A percentile compares a stretch with the other conserved stretches of the same genome.
phyloP scores from a whole-genome alignment of 2,888 invertebrate genomes.

The Drosophila incognita region DNA sequence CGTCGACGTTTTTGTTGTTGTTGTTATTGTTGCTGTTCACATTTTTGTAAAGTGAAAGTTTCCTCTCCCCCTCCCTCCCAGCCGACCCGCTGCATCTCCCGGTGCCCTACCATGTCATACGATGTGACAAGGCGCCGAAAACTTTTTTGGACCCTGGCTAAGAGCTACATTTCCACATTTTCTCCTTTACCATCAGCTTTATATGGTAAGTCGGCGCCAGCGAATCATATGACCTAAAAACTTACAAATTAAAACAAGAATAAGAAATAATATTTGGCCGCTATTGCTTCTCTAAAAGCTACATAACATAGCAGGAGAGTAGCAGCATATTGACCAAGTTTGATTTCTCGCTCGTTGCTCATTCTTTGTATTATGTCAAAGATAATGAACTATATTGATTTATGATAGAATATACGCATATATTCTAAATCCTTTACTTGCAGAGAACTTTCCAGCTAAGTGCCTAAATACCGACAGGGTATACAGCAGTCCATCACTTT shows the following conservation, averaged over 20 bases:
- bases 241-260: neutral
- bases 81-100: neutral
- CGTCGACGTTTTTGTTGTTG: constrained; percentile 1
- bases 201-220: neutral
- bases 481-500: neutral
- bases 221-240: neutral
- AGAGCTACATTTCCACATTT: neutral
- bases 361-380: neutral
- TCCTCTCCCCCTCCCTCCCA: constrained; percentile 5
- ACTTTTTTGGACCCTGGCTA: neutral
- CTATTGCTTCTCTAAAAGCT: too few species aligned
- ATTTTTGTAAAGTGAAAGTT: constrained; percentile 70
- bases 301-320: neutral
- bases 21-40: constrained; percentile 34
- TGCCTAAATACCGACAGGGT: neutral
- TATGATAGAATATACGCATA: neutral
- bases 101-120: constrained; percentile 31
- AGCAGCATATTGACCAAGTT: neutral
- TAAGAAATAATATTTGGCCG: neutral
- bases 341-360: neutral
- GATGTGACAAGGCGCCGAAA: constrained; percentile 31
- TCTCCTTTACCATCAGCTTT: neutral
- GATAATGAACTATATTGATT: neutral
- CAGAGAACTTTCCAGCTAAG: neutral
- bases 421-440: neutral